phyloP scores from a whole-genome alignment of 1,140 invertebrate genomes.

The Drosophila lowei region DNA sequence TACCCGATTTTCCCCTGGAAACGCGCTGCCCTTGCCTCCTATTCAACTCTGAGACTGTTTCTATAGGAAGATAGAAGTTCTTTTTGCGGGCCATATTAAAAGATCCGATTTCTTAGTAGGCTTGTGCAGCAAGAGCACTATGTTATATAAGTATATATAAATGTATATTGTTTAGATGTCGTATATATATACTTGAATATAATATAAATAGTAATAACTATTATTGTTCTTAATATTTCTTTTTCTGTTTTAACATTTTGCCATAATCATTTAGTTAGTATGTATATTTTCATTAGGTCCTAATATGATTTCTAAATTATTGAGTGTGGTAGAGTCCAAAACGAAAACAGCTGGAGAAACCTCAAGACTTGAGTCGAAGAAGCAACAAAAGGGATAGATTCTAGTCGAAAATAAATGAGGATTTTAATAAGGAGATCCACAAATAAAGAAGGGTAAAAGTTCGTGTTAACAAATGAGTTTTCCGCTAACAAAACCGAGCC shows the following conservation, averaged over 20 bases:
- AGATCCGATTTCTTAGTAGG: slow-evolving; percentile 59
- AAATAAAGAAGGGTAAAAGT: not conserved
- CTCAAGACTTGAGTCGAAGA: slow-evolving; percentile 44
- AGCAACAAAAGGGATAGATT: slow-evolving; percentile 30
- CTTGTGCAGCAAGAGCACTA: slow-evolving; percentile 63
- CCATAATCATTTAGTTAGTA: slow-evolving; percentile 70
- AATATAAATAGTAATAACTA: slow-evolving; percentile 83
- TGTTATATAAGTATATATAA: slow-evolving; percentile 46
- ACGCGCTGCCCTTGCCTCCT: no score
- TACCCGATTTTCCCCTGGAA: slow-evolving; percentile 1
- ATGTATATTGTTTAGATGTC: slow-evolving; percentile 73
- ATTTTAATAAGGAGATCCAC: not conserved
- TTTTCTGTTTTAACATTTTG: slow-evolving; percentile 62
- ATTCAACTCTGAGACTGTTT: slow-evolving; percentile 10
- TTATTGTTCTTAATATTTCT: slow-evolving; percentile 83
- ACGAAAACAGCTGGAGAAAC: slow-evolving; percentile 53
- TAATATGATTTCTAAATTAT: slow-evolving; percentile 68
- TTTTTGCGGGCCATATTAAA: slow-evolving; percentile 43
- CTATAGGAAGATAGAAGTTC: slow-evolving; percentile 33
- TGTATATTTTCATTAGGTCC: slow-evolving; percentile 72
- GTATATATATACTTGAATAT: slow-evolving; percentile 73
- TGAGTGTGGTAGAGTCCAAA: slow-evolving; percentile 35
- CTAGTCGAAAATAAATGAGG: not conserved
- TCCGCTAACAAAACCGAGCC: slow-evolving; percentile 10
- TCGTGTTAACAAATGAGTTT: not conserved